Evolutionary conservation across 2,888 invertebrate species (phyloP).

Genomic region (Helicoverpa assulta): DNA sequence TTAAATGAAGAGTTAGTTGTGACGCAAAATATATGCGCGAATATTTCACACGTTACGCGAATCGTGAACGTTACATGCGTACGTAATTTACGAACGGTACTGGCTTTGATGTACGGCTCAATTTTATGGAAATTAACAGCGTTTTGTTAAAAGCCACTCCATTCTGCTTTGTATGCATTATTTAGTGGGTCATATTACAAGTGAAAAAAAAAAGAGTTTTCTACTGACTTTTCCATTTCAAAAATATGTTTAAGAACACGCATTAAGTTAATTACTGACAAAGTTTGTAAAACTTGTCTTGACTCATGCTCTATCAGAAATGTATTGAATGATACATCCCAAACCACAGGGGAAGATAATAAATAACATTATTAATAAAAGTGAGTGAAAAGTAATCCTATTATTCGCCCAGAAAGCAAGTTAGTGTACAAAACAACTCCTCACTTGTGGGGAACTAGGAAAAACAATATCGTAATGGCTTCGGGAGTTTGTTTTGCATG

Average conservation of each 20-base stretch:
- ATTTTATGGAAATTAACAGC: slow-evolving; percentile 47
- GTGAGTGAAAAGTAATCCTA: slow-evolving; percentile 55
- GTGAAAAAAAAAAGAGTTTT: too few relatives aligned
- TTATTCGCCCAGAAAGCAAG: slow-evolving; percentile 59
- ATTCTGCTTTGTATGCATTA: slow-evolving; percentile 15
- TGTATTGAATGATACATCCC: slow-evolving; percentile 44
- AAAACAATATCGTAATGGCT: slow-evolving; percentile 69
- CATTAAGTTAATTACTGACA: too few relatives aligned
- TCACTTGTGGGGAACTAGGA: slow-evolving; percentile 50
- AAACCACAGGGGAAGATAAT: slow-evolving; percentile 27
- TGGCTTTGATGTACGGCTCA: slow-evolving; percentile 37
- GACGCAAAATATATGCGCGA: slow-evolving; percentile 46
- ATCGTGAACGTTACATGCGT: slow-evolving; percentile 36
- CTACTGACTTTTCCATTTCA: background rate
- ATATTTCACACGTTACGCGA: slow-evolving; percentile 53
- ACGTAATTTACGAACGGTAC: slow-evolving; percentile 36
- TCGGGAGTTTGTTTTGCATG: slow-evolving; percentile 56
- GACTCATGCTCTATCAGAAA: background rate
- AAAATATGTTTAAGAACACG: background rate
- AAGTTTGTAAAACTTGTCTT: background rate
- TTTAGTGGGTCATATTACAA: slow-evolving; percentile 16
- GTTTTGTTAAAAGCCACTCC: slow-evolving; percentile 32
- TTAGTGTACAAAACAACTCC: slow-evolving; percentile 50
- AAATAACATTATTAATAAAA: slow-evolving; percentile 46
- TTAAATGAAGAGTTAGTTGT: slow-evolving; percentile 29